These are phyloP conservation scores for Lissocephala sabroskyi DNA, from an alignment of 2,888 invertebrate species.

Conservation along the genomic window DNA sequence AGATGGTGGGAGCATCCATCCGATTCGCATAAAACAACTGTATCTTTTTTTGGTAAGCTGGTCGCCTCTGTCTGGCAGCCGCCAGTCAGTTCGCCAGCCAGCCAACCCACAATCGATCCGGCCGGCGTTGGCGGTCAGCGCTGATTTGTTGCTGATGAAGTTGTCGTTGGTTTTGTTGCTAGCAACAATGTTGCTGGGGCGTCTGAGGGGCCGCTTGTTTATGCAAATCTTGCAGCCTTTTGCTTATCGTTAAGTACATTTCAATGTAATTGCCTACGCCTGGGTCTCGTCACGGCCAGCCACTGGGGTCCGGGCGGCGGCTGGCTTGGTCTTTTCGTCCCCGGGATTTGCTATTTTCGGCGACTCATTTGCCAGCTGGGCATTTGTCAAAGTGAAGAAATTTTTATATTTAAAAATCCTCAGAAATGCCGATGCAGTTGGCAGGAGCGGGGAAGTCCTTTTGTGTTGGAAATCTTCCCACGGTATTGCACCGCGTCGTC, in stretches of 20 bases:
- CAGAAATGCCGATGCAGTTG: constrained; percentile 38
- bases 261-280: constrained; percentile 54
- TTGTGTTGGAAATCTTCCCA: constrained; percentile 65
- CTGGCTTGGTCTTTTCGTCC: too few relatives aligned
- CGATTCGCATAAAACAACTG: constrained; percentile 10
- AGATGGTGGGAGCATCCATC: constrained; percentile 8
- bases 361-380: constrained; percentile 26
- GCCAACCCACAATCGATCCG: background rate
- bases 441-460: constrained; percentile 12
- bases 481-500: constrained; percentile 49
- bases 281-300: background rate
- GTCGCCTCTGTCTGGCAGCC: constrained; percentile 9
- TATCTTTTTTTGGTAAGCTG: background rate
- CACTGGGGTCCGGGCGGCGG: too few relatives aligned
- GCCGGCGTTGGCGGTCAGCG: constrained; percentile 32
- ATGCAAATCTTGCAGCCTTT: constrained; percentile 33
- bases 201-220: constrained; percentile 39
- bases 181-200: background rate
- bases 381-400: constrained; percentile 45
- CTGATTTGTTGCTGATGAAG: constrained; percentile 64
- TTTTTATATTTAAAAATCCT: constrained; percentile 29
- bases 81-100: constrained; percentile 3
- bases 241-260: constrained; percentile 40
- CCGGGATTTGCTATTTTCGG: too few relatives aligned
- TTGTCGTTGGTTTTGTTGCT: constrained; percentile 21